Evolutionary conservation across 2,797 vertebrate species (phyloP).

Genomic region (Xiphorhynchus erythropygius): DNA sequence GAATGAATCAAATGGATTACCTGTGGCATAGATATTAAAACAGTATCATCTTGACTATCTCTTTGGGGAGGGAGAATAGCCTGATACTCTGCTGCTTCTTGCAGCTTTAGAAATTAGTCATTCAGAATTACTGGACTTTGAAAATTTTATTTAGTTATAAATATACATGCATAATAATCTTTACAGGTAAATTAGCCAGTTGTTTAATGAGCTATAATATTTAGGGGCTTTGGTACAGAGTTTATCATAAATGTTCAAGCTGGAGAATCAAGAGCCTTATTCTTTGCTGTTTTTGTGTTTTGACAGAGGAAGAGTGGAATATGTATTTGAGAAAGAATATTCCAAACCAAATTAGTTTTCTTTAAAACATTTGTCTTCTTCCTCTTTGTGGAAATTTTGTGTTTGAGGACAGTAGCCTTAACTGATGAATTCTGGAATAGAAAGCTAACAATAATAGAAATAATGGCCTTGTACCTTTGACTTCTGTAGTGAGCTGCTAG

Average conservation of each 20-base stretch:
- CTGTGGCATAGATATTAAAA: slow-evolving; percentile 18
- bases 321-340: not conserved
- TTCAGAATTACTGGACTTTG: not conserved
- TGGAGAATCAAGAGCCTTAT: not conserved
- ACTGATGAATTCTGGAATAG: not conserved
- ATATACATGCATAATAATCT: not conserved
- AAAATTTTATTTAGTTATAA: not conserved
- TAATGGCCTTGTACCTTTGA: not conserved
- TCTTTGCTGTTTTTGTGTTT: not conserved
- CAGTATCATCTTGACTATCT: not conserved
- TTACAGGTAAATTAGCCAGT: not conserved
- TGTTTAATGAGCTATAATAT: not conserved
- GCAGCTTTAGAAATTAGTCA: not conserved
- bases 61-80: not conserved
- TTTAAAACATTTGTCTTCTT: not conserved
- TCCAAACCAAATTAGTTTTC: not conserved
- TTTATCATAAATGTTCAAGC: not conserved
- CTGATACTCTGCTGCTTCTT: not conserved
- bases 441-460: not conserved
- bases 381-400: not conserved
- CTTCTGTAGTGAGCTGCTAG: not conserved
- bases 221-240: not conserved
- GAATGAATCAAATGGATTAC: slow-evolving; percentile 28
- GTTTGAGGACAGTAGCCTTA: not conserved
- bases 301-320: not conserved